These are phyloP conservation scores for Lamproptera curius DNA, from an alignment of 2,888 invertebrate species.

Conservation along the genomic window DNA sequence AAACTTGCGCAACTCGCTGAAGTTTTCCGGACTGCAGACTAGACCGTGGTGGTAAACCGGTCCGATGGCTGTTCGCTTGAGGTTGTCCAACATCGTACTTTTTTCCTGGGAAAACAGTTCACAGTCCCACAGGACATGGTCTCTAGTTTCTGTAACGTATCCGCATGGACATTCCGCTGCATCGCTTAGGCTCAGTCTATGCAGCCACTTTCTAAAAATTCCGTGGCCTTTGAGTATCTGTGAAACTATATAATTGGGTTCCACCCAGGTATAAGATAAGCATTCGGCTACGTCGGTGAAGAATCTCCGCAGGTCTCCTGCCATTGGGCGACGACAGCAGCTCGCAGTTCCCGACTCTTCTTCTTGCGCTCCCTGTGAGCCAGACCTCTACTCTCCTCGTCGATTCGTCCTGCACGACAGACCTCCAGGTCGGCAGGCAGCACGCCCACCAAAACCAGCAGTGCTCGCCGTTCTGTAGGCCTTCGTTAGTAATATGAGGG, in stretches of 20 bases:
- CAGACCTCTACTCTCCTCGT: too few species aligned
- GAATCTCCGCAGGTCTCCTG: neutral
- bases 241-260: too few species aligned
- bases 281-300: neutral
- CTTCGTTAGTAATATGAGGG: too few species aligned
- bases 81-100: neutral
- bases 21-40: neutral
- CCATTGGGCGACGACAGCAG: neutral
- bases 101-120: neutral
- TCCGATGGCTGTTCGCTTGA: neutral
- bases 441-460: constrained; percentile 32
- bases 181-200: neutral
- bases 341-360: too few species aligned
- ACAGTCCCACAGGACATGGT: constrained; percentile 3
- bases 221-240: too few species aligned
- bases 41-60: neutral
- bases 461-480: too few species aligned
- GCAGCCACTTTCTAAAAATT: too few species aligned
- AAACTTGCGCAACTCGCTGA: neutral
- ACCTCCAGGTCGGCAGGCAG: constrained; percentile 29
- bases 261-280: too few species aligned
- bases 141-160: constrained; percentile 37
- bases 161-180: neutral
- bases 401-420: constrained; percentile 21
- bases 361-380: too few species aligned